phyloP scores from a whole-genome alignment of 1,140 invertebrate genomes.

The Hycleus cichorii region DNA sequence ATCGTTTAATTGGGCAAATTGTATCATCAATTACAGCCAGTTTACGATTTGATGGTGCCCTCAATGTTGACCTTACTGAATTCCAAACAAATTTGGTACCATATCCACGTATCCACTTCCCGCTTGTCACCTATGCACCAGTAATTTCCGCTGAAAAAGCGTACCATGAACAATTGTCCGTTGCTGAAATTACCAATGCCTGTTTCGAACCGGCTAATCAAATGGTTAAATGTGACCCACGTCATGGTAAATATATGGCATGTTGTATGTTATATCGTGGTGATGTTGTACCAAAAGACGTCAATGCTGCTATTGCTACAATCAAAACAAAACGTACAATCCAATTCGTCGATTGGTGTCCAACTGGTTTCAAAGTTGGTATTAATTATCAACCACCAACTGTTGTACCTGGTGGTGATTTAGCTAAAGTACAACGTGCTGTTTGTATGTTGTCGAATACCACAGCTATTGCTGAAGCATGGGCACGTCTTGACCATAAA shows the following conservation, averaged over 20 bases:
- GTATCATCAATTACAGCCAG: slow-evolving; percentile 73
- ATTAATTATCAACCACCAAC: slow-evolving; percentile 66
- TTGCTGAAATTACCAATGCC: slow-evolving; percentile 62
- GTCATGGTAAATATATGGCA: slow-evolving; percentile 65
- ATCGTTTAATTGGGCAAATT: slow-evolving; percentile 61
- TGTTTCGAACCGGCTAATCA: slow-evolving; percentile 59
- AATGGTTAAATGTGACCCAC: slow-evolving; percentile 63
- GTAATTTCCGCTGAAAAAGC: slow-evolving; percentile 52
- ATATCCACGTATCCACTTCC: slow-evolving; percentile 64
- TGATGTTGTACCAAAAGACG: slow-evolving; percentile 50
- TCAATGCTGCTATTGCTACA: slow-evolving; percentile 72
- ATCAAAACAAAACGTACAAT: slow-evolving; percentile 71
- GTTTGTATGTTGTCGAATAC: slow-evolving; percentile 63
- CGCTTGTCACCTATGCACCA: slow-evolving; percentile 68
- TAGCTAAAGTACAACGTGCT: slow-evolving; percentile 55
- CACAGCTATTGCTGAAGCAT: slow-evolving; percentile 60
- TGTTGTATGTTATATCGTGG: slow-evolving; percentile 63
- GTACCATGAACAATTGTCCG: slow-evolving; percentile 58
- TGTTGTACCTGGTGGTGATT: slow-evolving; percentile 65
- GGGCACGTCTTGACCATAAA: slow-evolving; percentile 67
- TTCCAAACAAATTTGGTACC: slow-evolving; percentile 69
- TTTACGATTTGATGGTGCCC: slow-evolving; percentile 65
- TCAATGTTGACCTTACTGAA: slow-evolving; percentile 75
- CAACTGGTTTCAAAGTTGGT: slow-evolving; percentile 65
- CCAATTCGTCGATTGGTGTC: slow-evolving; percentile 64